A percentile compares a stretch with the other conserved stretches of the same genome.
Evolutionary conservation across 2,113 vertebrate genomes (phyloP).

Genomic region (Hyaena hyaena): DNA sequence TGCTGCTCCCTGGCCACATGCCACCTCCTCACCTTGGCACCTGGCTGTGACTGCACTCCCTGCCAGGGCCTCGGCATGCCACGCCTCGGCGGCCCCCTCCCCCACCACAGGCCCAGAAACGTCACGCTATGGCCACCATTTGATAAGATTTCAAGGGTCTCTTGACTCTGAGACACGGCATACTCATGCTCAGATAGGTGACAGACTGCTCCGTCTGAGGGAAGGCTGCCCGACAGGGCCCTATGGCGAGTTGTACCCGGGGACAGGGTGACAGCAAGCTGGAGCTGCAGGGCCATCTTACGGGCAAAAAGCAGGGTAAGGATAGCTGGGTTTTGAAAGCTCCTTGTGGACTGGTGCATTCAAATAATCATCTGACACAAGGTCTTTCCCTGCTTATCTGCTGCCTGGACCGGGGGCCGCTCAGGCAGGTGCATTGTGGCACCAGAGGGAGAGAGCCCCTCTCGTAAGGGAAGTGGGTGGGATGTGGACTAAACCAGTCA

Average conservation of each 20-base stretch:
- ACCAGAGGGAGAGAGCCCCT: neutral
- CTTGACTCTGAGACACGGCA: neutral
- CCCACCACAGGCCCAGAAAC: too few species aligned
- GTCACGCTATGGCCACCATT: neutral
- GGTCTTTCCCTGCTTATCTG: neutral
- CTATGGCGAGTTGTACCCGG: rapidly evolving
- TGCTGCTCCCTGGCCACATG: neutral
- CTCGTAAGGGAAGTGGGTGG: neutral
- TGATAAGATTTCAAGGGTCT: neutral
- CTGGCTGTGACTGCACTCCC: rapidly evolving
- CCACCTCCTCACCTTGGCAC: rapidly evolving
- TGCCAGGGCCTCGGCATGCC: neutral
- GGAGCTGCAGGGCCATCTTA: neutral
- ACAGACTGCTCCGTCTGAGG: neutral
- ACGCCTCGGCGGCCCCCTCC: rapidly evolving
- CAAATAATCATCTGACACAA: neutral
- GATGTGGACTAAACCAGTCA: neutral
- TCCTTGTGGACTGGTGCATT: neutral
- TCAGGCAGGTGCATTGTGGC: too few species aligned
- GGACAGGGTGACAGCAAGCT: too few species aligned
- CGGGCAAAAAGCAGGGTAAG: neutral
- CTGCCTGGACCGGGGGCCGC: neutral
- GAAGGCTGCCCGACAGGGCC: neutral
- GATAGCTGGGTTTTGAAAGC: too few species aligned
- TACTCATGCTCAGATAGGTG: rapidly evolving